Evolutionary conservation across 2,888 invertebrate species (phyloP).

Genomic region (Limenitis camilla): DNA sequence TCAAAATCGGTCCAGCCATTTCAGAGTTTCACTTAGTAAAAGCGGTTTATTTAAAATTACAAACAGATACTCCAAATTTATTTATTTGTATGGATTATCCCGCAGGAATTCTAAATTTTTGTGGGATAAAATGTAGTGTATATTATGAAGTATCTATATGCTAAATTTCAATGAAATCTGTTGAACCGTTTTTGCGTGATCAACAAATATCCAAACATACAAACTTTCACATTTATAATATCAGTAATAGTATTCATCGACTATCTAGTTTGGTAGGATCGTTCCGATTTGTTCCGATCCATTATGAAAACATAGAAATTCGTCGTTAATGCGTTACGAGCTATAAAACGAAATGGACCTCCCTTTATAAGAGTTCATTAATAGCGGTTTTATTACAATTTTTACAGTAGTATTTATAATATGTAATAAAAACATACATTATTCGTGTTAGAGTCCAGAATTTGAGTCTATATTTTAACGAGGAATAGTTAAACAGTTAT

Average conservation of each 20-base stretch:
- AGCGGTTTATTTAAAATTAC: too few species aligned
- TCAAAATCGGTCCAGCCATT: too few species aligned
- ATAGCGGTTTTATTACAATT: constrained; percentile 28
- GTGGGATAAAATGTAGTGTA: too few species aligned
- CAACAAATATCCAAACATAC: too few species aligned
- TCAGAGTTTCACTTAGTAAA: too few species aligned
- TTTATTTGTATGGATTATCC: too few species aligned
- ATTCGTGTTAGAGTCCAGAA: constrained; percentile 22
- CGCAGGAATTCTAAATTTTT: too few species aligned
- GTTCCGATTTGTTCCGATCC: constrained; percentile 62
- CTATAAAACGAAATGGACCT: constrained; percentile 52
- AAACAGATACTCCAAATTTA: too few species aligned
- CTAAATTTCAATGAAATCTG: too few species aligned
- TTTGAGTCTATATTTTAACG: constrained; percentile 24
- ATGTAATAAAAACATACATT: constrained; percentile 27
- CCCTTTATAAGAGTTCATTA: constrained; percentile 56
- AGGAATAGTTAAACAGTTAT: constrained; percentile 24
- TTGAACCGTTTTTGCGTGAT: too few species aligned
- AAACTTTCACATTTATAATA: too few species aligned
- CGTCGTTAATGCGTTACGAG: constrained; percentile 48
- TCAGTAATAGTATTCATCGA: constrained; percentile 27
- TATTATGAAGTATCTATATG: too few species aligned
- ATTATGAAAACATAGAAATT: constrained; percentile 59
- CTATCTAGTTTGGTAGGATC: constrained; percentile 44
- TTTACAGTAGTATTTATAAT: constrained; percentile 16